phyloP scores from a whole-genome alignment of 2,113 vertebrate species.

The Sapayoa aenigma region DNA sequence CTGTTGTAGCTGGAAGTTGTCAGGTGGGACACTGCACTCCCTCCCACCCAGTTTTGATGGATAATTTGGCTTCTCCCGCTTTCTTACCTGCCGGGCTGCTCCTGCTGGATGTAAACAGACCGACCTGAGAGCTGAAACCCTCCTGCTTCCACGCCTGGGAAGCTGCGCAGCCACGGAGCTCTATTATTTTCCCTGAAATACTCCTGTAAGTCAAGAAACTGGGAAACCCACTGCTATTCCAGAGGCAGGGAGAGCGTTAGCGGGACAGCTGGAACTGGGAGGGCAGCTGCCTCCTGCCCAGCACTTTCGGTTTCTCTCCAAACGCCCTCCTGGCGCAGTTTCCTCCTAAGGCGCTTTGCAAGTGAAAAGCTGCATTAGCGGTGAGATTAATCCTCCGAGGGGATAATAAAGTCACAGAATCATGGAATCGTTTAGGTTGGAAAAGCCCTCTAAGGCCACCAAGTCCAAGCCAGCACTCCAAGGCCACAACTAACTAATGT shows the following conservation, averaged over 20 bases:
- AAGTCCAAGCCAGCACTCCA: neutral
- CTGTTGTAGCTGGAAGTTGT: neutral
- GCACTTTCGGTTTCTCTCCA: conserved; percentile 48
- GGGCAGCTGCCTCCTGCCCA: neutral
- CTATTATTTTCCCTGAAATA: neutral
- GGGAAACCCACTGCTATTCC: neutral
- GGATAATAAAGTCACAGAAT: neutral
- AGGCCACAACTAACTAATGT: neutral
- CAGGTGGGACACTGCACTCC: neutral
- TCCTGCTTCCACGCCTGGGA: neutral
- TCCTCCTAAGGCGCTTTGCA: neutral
- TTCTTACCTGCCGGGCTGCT: neutral
- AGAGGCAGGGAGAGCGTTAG: neutral
- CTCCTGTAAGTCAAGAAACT: neutral
- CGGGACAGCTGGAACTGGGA: neutral
- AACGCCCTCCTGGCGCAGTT: neutral
- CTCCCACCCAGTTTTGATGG: neutral
- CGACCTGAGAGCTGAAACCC: neutral
- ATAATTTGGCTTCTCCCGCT: neutral
- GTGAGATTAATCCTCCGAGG: neutral
- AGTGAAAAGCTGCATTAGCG: neutral
- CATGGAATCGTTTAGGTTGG: neutral
- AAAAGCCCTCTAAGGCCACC: neutral
- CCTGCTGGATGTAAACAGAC: neutral
- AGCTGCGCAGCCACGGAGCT: rapidly evolving